These are phyloP conservation scores for Myotis daubentonii DNA, from an alignment of 2,797 vertebrate species.

Conservation along the genomic window DNA sequence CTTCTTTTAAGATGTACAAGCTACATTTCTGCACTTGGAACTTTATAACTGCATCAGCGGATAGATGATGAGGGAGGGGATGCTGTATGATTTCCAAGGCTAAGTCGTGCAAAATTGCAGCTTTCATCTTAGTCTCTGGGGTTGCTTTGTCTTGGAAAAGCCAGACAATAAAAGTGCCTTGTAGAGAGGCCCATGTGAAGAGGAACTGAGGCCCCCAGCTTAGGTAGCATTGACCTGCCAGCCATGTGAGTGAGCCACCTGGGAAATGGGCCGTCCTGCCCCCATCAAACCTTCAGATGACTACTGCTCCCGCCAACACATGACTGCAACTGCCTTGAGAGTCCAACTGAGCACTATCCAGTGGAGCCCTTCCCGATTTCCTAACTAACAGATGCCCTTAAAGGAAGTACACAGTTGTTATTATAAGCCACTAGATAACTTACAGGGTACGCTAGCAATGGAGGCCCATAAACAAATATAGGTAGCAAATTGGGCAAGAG, in stretches of 20 bases:
- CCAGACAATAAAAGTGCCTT: background rate
- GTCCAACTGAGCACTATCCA: background rate
- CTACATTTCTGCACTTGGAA: background rate
- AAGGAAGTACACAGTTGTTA: background rate
- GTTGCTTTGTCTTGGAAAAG: conserved; percentile 1
- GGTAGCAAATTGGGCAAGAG: background rate
- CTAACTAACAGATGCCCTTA: background rate
- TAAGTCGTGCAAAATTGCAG: background rate
- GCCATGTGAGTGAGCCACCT: background rate
- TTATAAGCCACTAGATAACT: background rate
- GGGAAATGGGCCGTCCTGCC: background rate
- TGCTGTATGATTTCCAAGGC: background rate
- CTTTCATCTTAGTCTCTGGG: background rate
- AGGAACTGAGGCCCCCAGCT: background rate
- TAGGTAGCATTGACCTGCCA: background rate
- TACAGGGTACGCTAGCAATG: background rate
- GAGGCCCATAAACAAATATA: background rate
- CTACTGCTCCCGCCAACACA: background rate
- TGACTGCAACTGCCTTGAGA: background rate
- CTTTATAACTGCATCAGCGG: background rate
- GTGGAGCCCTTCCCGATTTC: background rate
- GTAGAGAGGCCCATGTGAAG: background rate
- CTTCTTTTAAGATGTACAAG: background rate
- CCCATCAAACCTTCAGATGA: background rate
- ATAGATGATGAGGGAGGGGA: background rate